Percentiles rank a stretch among this genome's conserved stretches.
These are phyloP conservation scores for Megaceryle torquata DNA, from an alignment of 2,113 vertebrate genomes.

Conservation along the genomic window DNA sequence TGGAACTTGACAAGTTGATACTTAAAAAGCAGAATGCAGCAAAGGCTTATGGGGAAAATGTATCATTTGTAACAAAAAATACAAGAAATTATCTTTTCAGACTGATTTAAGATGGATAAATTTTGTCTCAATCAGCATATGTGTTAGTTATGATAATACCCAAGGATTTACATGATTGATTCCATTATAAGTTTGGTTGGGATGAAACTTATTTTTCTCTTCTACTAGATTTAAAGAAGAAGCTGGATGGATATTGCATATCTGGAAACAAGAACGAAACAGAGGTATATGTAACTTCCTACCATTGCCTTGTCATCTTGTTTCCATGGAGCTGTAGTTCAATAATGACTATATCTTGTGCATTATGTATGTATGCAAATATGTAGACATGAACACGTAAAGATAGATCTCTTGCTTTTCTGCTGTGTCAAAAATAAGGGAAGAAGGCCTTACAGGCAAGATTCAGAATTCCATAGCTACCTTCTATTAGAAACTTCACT, in stretches of 20 bases:
- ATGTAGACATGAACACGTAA: not conserved
- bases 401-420: not conserved
- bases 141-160: not conserved
- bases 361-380: not conserved
- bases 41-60: not conserved
- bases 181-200: not conserved
- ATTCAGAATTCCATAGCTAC: not conserved
- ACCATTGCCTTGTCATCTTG: not conserved
- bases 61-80: not conserved
- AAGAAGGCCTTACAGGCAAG: not conserved
- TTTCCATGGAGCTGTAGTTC: not conserved
- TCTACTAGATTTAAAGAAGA: conserved; percentile 82
- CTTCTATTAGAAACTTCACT: not conserved
- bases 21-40: not conserved
- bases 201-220: not conserved
- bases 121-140: not conserved
- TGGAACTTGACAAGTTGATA: not conserved
- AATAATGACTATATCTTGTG: not conserved
- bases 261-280: conserved; percentile 57
- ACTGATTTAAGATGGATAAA: not conserved
- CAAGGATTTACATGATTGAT: not conserved
- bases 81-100: not conserved
- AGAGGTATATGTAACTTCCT: conserved; percentile 71
- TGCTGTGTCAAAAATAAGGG: not conserved
- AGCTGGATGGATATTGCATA: conserved; percentile 71